Conservation (phyloP, 2,797 vertebrate species). For the Paramormyrops hopkinsi region DNA sequence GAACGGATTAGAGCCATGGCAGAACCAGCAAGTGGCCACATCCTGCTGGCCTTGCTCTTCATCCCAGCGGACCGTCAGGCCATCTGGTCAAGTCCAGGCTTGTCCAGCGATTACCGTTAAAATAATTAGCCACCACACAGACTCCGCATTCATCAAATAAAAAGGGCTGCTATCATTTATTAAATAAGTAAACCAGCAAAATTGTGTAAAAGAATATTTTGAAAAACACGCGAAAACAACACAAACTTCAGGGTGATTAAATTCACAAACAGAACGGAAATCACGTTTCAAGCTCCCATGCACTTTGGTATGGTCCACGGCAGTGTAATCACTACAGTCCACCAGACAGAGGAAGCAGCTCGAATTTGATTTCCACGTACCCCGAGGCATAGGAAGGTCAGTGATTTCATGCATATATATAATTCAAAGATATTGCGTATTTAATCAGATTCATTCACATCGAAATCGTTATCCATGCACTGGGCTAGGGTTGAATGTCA, state of each 20-base stretch:
- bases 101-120: neutral
- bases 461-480: neutral
- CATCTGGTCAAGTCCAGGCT: constrained; percentile 6
- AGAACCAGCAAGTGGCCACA: neutral
- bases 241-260: neutral
- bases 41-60: neutral
- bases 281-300: neutral
- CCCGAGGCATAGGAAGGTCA: neutral
- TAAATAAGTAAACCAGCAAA: neutral
- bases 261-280: neutral
- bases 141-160: neutral
- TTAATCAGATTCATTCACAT: neutral
- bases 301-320: neutral
- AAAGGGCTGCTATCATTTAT: neutral
- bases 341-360: neutral
- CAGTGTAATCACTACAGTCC: neutral
- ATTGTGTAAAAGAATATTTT: neutral
- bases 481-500: neutral
- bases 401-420: constrained; percentile 1
- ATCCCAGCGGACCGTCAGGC: neutral
- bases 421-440: neutral
- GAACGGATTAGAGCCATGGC: neutral
- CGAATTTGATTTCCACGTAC: constrained; percentile 1
- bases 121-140: neutral
- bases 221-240: neutral